Evolutionary conservation across 2,797 vertebrate genomes (phyloP).

Genomic region (Decapterus maruadsi): DNA sequence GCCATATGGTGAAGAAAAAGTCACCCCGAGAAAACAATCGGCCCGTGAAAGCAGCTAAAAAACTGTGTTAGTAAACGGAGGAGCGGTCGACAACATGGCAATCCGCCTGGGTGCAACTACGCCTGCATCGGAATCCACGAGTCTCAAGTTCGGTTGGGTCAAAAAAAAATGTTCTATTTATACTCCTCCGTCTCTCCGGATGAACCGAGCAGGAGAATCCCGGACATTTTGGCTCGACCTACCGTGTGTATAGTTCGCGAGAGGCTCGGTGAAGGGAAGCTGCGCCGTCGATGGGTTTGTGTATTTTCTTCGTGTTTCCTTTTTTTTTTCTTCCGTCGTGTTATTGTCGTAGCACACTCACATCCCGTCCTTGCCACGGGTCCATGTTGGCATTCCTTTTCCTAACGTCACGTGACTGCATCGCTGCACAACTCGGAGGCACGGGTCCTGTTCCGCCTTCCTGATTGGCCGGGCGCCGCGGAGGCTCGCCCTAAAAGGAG

Average conservation of each 20-base stretch:
- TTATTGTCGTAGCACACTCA: conserved; percentile 72
- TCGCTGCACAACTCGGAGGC: conserved; percentile 81
- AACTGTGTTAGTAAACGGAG: rapidly evolving
- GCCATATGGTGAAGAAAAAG: conserved; percentile 2
- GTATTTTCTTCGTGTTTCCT: background rate
- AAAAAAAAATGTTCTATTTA: conserved; percentile 51
- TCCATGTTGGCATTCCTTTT: conserved; percentile 87
- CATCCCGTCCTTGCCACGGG: conserved; percentile 85
- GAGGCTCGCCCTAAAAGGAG: conserved; percentile 85
- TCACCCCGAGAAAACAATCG: background rate
- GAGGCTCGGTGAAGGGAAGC: background rate
- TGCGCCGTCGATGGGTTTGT: conserved; percentile 38
- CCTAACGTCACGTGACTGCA: conserved; percentile 85
- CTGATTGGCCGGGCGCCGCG: conserved; percentile 76
- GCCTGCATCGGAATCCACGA: conserved; percentile 49
- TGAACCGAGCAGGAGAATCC: conserved; percentile 2
- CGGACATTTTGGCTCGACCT: conserved; percentile 45
- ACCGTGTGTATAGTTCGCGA: conserved; percentile 33
- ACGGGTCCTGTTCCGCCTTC: conserved; percentile 72
- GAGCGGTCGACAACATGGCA: conserved; percentile 17
- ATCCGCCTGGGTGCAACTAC: conserved; percentile 32
- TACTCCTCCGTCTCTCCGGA: conserved; percentile 23
- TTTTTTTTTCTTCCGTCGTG: conserved; percentile 58
- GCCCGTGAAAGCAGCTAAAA: background rate
- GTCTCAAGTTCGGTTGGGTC: conserved; percentile 75